Percentiles rank a stretch among this genome's conserved stretches.
phyloP scores from a whole-genome alignment of 1,140 invertebrate species.

The Drosophila ogumai region DNA sequence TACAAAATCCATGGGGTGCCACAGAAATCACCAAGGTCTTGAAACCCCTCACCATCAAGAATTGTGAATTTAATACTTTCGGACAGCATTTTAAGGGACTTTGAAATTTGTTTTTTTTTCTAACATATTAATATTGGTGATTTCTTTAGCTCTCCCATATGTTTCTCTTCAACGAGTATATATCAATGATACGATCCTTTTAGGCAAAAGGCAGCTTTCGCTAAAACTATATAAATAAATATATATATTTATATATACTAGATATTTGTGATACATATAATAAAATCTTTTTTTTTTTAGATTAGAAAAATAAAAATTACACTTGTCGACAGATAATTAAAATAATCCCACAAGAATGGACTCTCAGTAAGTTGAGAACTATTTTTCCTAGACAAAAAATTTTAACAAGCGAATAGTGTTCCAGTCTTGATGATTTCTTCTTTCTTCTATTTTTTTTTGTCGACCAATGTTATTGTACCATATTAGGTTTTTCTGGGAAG shows the following conservation, averaged over 20 bases:
- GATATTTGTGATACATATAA: slow-evolving; percentile 75
- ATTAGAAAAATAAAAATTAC: slow-evolving; percentile 49
- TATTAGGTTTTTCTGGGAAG: slow-evolving; percentile 68
- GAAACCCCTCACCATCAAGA: not conserved
- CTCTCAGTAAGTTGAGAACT: not conserved
- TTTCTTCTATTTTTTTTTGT: not conserved
- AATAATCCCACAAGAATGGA: not conserved
- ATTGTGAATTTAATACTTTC: too few relatives aligned
- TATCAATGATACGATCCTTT: slow-evolving; percentile 25
- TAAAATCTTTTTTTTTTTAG: slow-evolving; percentile 54
- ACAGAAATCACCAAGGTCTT: not conserved
- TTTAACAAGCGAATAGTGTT: not conserved
- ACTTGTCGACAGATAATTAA: slow-evolving; percentile 6
- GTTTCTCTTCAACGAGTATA: slow-evolving; percentile 40
- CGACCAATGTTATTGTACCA: slow-evolving; percentile 59
- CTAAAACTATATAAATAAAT: slow-evolving; percentile 43
- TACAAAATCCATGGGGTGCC: slow-evolving; percentile 9
- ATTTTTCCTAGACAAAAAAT: not conserved
- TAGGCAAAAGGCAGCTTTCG: slow-evolving; percentile 32
- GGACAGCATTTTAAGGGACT: too few relatives aligned
- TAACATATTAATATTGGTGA: not conserved
- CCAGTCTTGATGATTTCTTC: not conserved
- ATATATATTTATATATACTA: slow-evolving; percentile 53
- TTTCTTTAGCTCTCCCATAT: not conserved
- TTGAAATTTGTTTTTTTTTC: too few relatives aligned